Evolutionary conservation across 2,888 invertebrate genomes (phyloP).

Genomic region (Drosophila greeni): DNA sequence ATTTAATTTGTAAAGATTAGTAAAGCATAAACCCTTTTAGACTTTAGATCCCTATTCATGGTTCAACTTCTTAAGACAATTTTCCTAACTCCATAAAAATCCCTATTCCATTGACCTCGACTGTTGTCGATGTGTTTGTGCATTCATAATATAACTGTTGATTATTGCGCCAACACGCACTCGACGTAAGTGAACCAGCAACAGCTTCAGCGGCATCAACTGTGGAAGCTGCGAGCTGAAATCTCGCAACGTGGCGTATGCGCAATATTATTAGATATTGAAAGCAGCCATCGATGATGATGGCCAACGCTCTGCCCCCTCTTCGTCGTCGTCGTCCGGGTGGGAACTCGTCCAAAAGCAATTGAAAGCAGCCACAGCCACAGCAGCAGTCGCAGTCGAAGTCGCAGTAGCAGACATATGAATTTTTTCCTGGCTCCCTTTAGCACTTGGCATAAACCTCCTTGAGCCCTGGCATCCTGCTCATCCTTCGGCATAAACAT

Average conservation of each 20-base stretch:
- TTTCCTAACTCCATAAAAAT: too few species aligned
- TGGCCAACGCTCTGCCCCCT: conserved; percentile 27
- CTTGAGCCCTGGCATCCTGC: conserved; percentile 24
- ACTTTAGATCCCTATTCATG: neutral
- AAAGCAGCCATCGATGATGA: conserved; percentile 67
- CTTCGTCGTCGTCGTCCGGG: neutral
- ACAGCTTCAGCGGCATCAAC: conserved; percentile 35
- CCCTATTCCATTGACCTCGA: neutral
- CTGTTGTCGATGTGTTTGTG: conserved; percentile 47
- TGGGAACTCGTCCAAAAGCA: conserved; percentile 47
- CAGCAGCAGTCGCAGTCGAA: conserved; percentile 14
- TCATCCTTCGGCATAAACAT: conserved; percentile 38
- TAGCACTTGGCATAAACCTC: conserved; percentile 30
- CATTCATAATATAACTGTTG: conserved; percentile 73
- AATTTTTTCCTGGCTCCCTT: conserved; percentile 56
- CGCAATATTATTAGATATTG: conserved; percentile 72
- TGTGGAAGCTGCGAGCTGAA: conserved; percentile 30
- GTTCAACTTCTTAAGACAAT: too few species aligned
- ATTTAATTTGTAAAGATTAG: neutral
- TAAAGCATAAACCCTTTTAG: too few species aligned
- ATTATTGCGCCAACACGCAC: conserved; percentile 74
- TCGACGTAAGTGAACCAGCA: conserved; percentile 60
- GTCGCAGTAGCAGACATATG: conserved; percentile 53
- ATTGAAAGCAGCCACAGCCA: conserved; percentile 67
- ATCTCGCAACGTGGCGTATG: conserved; percentile 61